Evolutionary conservation across 2,797 vertebrate species (phyloP), one percentile per base, ranked within the genome.

Genomic region (Eulemur albifrons): DNA sequence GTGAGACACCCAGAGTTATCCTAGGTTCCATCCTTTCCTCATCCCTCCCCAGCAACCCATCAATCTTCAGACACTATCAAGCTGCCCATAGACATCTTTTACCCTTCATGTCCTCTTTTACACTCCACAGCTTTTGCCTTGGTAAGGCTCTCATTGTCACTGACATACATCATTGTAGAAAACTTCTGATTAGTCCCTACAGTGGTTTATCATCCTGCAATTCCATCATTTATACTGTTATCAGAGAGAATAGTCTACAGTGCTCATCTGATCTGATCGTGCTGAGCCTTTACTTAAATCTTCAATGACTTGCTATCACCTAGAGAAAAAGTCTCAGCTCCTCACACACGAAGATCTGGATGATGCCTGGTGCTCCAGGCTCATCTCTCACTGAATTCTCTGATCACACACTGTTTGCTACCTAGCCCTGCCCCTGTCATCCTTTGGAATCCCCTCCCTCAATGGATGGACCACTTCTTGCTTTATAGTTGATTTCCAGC

Each of bases 401-500:
- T 83, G 80, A 43, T 25, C 15, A 27, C 15, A 23, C 4, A 27
- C 40, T 63, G 4, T 21, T 43, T 14, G 59, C 40, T 23, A 3
- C 23, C 15, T 17, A 30, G 5, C 0, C 5, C 38, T 43, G 2
- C 63, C 38, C 11, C 1, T 0, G 11, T 35, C 45, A 17, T 18
- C 23, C 17, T 12, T 27, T 12, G 4, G 9, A 23, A 54, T 23
- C 15, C 7, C 48, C 38, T 40, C 76, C 61, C 18, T 45, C 61
- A 30, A 12, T 35, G 20, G 63, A 43, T 18, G 17, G 40, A 32
- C 18, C 5, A 8, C 14, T 40, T 88, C 67, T 59, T 75, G 43
- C 32, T 27, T 90, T 88, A 88, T 4, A 88, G 32, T 38, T 11
- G 20, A 57, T 91, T 70, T 80, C 83, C 65, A 80, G 40, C 18